phyloP scores from a whole-genome alignment of 2,113 vertebrate species.

The Choloepus hoffmanni region DNA sequence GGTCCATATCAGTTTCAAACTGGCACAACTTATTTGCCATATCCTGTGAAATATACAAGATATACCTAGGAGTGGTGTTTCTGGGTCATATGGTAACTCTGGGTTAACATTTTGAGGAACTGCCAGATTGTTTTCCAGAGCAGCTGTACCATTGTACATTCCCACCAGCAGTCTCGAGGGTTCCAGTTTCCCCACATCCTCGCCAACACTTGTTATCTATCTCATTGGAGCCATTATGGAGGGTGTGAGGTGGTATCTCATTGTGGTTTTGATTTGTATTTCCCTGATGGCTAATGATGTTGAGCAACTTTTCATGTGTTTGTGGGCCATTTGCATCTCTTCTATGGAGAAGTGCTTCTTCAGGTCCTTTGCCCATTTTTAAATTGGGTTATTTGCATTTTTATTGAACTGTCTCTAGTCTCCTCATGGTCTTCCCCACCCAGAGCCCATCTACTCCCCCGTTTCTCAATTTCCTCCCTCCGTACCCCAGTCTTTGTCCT shows the following conservation, averaged over 20 bases:
- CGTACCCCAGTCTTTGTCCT: not conserved
- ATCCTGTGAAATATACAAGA: not conserved
- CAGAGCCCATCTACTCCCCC: not conserved
- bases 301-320: not conserved
- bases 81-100: not conserved
- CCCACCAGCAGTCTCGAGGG: not conserved
- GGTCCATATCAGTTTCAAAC: no score
- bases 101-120: not conserved
- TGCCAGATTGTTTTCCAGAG: not conserved
- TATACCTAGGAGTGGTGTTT: not conserved
- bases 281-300: not conserved
- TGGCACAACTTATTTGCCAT: not conserved
- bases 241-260: not conserved
- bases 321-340: not conserved
- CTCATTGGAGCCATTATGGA: no score
- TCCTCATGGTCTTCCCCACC: not conserved
- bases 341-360: not conserved
- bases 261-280: not conserved
- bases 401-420: not conserved
- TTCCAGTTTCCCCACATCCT: no score
- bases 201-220: no score
- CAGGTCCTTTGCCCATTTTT: not conserved
- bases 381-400: not conserved
- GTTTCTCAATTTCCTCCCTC: not conserved
- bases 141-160: not conserved